Base-by-base conservation (phyloP, 2,888 invertebrate species). In the Melitaea athalia region DNA sequence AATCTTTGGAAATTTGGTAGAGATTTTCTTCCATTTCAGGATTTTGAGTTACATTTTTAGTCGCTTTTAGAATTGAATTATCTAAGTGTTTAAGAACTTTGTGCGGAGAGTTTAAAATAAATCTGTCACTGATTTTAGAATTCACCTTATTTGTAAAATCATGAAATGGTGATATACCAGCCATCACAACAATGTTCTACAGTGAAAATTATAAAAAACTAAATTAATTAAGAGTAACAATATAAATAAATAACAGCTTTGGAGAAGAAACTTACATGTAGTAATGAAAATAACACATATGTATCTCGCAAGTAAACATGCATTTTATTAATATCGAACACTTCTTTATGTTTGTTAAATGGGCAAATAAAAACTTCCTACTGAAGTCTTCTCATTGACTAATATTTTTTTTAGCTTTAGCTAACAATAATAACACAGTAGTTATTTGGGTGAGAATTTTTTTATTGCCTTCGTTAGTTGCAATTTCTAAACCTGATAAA, bases 141-240 rank as follows among this genome's bases (percentile, higher is more conserved):
- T 77, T 80, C 0, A 85, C 47, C 78, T 86, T 85, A 70, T 84
- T 84, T 75, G 81, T 88, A 64, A 87, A 78, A 77, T 92, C 89
- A 69, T 92, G 92, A 38, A 90, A 78, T 62, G 91, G 91, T 50
- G 92, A 92, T 79, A 92, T 89, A 24, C 91, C 90, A 66, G 87
- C 85, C 43, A 72, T 70, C 11, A 75, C 57, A n/a, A 57, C 42
- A 57, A 57, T 42, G 42, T 38, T 75, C 45, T 74, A 68, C 38
- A 77, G 87, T 75, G 88, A 88, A 77, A 53, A 82, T 38, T 38
- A 38, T n/a, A 38, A 38, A 38, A 38, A 38, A 38, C 3, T 38
- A 38, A 38, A 38, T 38, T 53, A 53, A 24, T 24, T 24, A 24
- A 24, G 1, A 24, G 24, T 24, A 24, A 24, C 24, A 24, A 24